phyloP scores from a whole-genome alignment of 2,888 invertebrate genomes.

The Xylocampa areola region DNA sequence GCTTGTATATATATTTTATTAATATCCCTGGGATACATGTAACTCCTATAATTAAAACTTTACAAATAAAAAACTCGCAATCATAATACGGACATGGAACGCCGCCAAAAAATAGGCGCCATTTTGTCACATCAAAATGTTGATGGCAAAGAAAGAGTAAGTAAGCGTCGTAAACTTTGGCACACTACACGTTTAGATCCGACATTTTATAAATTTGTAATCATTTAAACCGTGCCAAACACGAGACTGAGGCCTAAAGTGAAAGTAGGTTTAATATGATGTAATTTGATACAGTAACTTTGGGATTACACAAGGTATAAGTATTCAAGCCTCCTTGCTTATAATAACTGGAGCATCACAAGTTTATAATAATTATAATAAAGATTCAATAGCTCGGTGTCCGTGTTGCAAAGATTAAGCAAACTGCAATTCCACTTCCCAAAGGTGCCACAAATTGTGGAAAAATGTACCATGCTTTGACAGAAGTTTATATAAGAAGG shows the following conservation, averaged over 20 bases:
- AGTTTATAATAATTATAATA: neutral
- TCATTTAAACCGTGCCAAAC: slow-evolving; percentile 44
- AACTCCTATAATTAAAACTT: too few relatives aligned
- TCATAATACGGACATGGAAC: slow-evolving; percentile 8
- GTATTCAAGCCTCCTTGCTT: slow-evolving; percentile 28
- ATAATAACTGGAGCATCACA: slow-evolving; percentile 45
- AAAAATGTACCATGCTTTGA: too few relatives aligned
- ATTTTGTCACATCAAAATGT: slow-evolving; percentile 15
- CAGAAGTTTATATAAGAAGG: too few relatives aligned
- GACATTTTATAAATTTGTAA: slow-evolving; percentile 22
- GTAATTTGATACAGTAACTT: slow-evolving; percentile 22
- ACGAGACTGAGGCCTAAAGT: slow-evolving; percentile 45
- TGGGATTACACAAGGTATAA: slow-evolving; percentile 27
- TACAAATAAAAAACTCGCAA: too few relatives aligned
- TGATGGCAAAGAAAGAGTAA: slow-evolving; percentile 2
- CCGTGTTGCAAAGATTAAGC: neutral
- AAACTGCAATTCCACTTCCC: too few relatives aligned
- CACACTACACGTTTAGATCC: slow-evolving; percentile 26
- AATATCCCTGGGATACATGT: too few relatives aligned
- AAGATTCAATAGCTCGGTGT: neutral
- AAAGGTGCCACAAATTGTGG: too few relatives aligned
- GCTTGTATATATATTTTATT: too few relatives aligned
- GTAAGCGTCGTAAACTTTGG: slow-evolving; percentile 44
- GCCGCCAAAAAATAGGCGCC: slow-evolving; percentile 11
- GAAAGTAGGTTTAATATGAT: slow-evolving; percentile 50